A percentile compares a stretch with the other conserved stretches of the same genome.
Conservation (phyloP, 1,140 invertebrate genomes). For the Neodiprion pinetum region DNA sequence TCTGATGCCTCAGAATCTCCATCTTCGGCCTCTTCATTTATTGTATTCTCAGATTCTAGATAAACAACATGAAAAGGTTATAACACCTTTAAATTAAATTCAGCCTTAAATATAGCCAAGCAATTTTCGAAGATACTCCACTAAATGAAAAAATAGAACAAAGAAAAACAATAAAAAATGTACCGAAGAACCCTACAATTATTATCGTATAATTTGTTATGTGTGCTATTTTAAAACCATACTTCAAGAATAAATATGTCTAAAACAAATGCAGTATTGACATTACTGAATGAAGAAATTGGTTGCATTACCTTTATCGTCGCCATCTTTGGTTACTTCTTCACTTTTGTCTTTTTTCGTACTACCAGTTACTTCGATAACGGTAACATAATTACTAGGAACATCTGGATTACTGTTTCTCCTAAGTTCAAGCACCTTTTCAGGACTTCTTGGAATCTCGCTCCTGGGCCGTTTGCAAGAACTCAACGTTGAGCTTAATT, state of each 20-base stretch:
- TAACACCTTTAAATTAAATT: too few relatives aligned
- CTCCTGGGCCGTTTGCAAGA: constrained; percentile 55
- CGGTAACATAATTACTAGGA: constrained; percentile 83
- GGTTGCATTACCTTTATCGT: constrained; percentile 48
- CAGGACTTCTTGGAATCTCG: constrained; percentile 57
- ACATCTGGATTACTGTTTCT: constrained; percentile 61
- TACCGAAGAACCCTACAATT: neutral
- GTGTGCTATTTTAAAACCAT: too few relatives aligned
- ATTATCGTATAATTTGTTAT: neutral
- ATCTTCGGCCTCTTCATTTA: constrained; percentile 53
- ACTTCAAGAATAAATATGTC: too few relatives aligned
- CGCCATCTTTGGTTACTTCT: constrained; percentile 51
- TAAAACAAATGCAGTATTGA: neutral
- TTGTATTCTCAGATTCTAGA: constrained; percentile 52
- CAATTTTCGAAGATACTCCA: too few relatives aligned
- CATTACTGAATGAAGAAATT: neutral
- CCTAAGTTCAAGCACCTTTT: constrained; percentile 55
- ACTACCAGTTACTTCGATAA: constrained; percentile 81
- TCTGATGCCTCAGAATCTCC: constrained; percentile 63
- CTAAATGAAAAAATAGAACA: too few relatives aligned
- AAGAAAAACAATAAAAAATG: too few relatives aligned
- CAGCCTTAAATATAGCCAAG: too few relatives aligned
- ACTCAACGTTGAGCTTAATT: constrained; percentile 55
- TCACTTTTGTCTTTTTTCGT: constrained; percentile 57
- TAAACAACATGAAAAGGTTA: constrained; percentile 36